Evolutionary conservation across 2,888 invertebrate species (phyloP).

Genomic region (Meiosimyza platycephala): DNA sequence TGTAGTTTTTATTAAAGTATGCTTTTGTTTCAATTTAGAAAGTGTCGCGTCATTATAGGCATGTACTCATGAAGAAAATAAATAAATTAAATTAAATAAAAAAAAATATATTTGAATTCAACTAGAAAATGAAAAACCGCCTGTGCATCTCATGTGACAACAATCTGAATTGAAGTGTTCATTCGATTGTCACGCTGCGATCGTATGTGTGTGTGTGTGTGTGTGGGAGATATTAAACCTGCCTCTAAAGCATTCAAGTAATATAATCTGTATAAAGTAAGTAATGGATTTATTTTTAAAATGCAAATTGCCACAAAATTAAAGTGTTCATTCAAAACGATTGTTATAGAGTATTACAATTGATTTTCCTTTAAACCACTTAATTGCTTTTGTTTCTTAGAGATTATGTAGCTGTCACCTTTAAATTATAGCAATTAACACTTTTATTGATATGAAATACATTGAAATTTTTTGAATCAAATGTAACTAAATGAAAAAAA

Average conservation of each 20-base stretch:
- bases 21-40: conserved; percentile 43
- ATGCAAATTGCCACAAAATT: too few species aligned
- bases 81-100: conserved; percentile 13
- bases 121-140: conserved; percentile 1
- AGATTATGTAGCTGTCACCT: too few species aligned
- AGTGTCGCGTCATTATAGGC: conserved; percentile 23
- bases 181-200: not conserved
- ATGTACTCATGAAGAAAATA: conserved; percentile 3
- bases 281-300: too few species aligned
- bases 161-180: conserved; percentile 7
- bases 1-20: not conserved
- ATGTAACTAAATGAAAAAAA: not conserved
- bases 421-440: too few species aligned
- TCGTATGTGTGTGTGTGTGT: too few species aligned
- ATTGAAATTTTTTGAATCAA: too few species aligned
- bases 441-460: too few species aligned
- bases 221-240: conserved; percentile 3
- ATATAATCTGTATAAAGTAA: not conserved
- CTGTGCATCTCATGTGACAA: conserved; percentile 28
- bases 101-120: not conserved
- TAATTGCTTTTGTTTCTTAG: too few species aligned
- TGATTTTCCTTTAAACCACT: too few species aligned
- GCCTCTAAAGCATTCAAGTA: not conserved
- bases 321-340: too few species aligned
- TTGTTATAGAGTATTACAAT: too few species aligned